phyloP scores from a whole-genome alignment of 2,797 vertebrate genomes.

The Tapera naevia region DNA sequence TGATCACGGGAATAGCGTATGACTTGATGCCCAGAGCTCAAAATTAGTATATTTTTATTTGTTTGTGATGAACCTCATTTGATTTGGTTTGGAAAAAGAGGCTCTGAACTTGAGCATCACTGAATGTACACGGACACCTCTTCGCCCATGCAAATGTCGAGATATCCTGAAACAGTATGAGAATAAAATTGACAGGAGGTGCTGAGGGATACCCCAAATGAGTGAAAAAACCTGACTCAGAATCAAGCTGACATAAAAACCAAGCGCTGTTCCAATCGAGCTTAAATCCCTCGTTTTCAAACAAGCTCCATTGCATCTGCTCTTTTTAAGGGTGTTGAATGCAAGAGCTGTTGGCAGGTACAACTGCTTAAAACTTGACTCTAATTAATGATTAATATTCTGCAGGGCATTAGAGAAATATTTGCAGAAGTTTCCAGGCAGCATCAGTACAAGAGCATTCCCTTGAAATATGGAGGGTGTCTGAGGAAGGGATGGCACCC shows the following conservation, averaged over 20 bases:
- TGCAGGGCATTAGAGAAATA: background rate
- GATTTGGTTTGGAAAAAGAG: background rate
- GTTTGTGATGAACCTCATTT: background rate
- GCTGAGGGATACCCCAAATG: background rate
- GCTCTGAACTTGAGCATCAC: background rate
- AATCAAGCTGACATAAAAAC: background rate
- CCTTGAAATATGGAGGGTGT: background rate
- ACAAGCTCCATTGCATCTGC: background rate
- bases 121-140: background rate
- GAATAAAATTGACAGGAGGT: background rate
- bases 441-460: background rate
- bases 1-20: background rate
- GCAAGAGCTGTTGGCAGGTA: background rate
- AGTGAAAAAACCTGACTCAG: background rate
- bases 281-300: background rate
- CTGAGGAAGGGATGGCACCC: background rate
- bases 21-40: background rate
- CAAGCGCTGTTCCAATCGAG: background rate
- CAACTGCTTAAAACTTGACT: background rate
- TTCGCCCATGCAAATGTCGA: background rate
- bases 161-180: background rate
- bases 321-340: background rate
- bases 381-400: background rate
- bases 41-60: background rate
- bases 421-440: background rate